Conservation (phyloP, 2,888 invertebrate genomes). For the Parnassius glacialis region DNA sequence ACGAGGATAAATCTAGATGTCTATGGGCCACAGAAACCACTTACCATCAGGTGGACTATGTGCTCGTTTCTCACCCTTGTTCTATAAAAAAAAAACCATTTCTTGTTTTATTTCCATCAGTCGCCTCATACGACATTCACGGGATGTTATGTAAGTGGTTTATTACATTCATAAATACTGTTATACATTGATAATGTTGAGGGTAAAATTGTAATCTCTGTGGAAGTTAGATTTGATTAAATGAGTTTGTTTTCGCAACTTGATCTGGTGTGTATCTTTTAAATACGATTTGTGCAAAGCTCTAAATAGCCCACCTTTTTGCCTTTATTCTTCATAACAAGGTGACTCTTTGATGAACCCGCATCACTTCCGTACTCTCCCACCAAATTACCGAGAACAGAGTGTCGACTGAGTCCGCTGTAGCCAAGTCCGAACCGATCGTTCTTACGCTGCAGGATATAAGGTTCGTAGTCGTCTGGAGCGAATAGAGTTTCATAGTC, state of each 20-base stretch:
- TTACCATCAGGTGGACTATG: no score
- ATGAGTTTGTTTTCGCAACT: no score
- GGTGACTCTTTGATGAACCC: conserved; percentile 51
- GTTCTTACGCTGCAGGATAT: conserved; percentile 86
- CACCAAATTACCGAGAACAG: conserved; percentile 73
- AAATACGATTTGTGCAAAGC: conserved; percentile 1
- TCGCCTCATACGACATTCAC: background rate
- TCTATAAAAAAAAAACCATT: no score
- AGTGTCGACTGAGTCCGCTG: conserved; percentile 84
- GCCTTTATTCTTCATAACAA: conserved; percentile 71
- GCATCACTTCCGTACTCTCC: conserved; percentile 56
- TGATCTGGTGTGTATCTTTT: background rate
- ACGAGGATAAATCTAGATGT: no score
- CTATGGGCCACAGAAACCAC: no score
- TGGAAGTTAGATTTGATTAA: no score
- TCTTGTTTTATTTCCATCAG: no score
- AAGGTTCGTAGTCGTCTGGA: conserved; percentile 90
- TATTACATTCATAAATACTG: background rate
- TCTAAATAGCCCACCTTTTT: conserved; percentile 52
- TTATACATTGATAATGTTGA: no score
- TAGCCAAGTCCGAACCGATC: conserved; percentile 92
- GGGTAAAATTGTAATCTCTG: no score
- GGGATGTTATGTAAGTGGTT: background rate
- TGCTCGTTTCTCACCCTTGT: no score
- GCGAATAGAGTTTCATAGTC: conserved; percentile 84